Evolutionary conservation across 2,113 vertebrate species (phyloP), one percentile per base, ranked within the genome.

Genomic region (Labeo catla): DNA sequence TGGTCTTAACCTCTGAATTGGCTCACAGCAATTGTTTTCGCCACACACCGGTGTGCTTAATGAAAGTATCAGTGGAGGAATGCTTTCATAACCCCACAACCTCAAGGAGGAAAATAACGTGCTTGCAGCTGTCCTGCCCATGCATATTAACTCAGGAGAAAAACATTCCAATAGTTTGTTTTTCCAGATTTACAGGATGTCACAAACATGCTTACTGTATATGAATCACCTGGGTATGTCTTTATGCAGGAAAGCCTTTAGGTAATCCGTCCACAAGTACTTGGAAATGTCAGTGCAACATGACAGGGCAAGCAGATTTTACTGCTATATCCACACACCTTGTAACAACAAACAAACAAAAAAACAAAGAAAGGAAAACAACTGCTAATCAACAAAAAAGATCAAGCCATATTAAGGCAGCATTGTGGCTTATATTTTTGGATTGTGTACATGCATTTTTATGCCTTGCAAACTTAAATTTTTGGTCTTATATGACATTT

Each of bases 31-130:
- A 65, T 49, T 49, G 79, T 47, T 81, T 81, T 81, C 43, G 6
- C 39, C 43, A 49, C 16, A 34, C 72, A 49, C 45, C 5, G 45
- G 54, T 76, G 83, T 9, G 23, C 39, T 49, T n/a, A 79, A 81
- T 72, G 50, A 86, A 86, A 85, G 78, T 2, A 28, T 61, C 36
- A 47, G 49, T 21, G 28, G 16, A 86, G 65, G 76, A 86, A 80
- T 86, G 76, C 52, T 34, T 80, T 70, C 50, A 16, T 80, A 80
- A 86, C 50, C 76, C 4, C 16, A 49, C 12, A 66, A 57, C 36
- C 65, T 72, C 21, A 68, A 6, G 36, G 21, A 68, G 49, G n/a
- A 34, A 47, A 28, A 74, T 16, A 74, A 21, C 36, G 8, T 28
- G n/a, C 39, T 45, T 45, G 10, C 13, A 47, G 34, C 43, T 59